Conservation (phyloP, 2,113 vertebrate genomes). For the Numenius arquata region DNA sequence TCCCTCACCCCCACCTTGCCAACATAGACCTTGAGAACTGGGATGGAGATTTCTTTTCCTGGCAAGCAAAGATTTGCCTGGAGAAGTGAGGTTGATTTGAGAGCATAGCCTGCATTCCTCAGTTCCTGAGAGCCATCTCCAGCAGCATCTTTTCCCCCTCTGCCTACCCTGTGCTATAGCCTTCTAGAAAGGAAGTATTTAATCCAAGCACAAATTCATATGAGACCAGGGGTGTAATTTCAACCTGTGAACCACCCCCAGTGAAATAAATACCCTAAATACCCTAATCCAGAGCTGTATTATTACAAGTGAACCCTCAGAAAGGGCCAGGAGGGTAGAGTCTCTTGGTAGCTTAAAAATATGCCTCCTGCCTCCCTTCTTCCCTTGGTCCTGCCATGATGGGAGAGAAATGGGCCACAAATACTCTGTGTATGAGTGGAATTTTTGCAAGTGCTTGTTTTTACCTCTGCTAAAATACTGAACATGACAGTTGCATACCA, state of each 20-base stretch:
- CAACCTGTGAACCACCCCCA: background rate
- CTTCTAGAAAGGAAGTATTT: background rate
- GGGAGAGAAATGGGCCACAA: background rate
- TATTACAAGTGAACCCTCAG: background rate
- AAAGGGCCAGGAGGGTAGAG: background rate
- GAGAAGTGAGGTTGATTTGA: background rate
- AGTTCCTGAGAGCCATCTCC: background rate
- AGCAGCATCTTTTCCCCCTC: background rate
- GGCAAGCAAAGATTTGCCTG: background rate
- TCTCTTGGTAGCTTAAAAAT: background rate
- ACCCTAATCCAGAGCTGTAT: background rate
- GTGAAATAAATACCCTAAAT: background rate
- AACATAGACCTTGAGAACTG: background rate
- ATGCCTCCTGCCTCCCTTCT: background rate
- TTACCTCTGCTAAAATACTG: background rate
- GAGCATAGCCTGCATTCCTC: background rate
- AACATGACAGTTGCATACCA: background rate
- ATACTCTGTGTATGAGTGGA: background rate
- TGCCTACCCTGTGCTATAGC: background rate
- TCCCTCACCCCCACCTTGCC: accelerated
- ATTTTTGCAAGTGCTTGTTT: background rate
- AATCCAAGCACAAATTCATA: background rate
- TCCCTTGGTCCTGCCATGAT: background rate
- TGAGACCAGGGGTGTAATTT: background rate
- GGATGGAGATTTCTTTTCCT: background rate